Conservation (phyloP, 2,888 invertebrate species). For the Itoplectis maculator region DNA sequence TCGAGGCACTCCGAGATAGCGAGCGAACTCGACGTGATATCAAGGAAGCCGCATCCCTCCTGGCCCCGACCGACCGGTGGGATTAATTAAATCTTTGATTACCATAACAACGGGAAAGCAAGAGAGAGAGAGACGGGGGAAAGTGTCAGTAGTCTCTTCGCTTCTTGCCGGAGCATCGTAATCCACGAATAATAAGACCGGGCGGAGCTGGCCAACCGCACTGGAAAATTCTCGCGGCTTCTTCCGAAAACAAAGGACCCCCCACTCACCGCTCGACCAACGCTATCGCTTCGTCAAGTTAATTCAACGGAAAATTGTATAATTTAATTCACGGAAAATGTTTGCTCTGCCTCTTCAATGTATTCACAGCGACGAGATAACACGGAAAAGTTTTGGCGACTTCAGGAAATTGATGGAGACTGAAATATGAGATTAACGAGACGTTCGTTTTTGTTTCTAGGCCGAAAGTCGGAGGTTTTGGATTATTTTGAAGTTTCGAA, state of each 20-base stretch:
- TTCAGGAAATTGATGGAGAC: background rate
- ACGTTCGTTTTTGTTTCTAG: background rate
- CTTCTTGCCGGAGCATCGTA: slow-evolving; percentile 36
- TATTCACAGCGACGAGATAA: background rate
- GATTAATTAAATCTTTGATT: slow-evolving; percentile 70
- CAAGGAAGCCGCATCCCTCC: slow-evolving; percentile 49
- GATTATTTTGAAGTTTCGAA: too few species aligned
- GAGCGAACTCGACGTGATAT: slow-evolving; percentile 32
- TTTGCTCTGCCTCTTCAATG: background rate
- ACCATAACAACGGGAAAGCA: slow-evolving; percentile 60
- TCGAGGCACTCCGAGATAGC: slow-evolving; percentile 15
- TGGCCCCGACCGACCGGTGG: slow-evolving; percentile 8
- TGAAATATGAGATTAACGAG: background rate
- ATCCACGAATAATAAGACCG: slow-evolving; percentile 54
- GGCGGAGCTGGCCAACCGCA: background rate
- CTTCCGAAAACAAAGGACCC: slow-evolving; percentile 37
- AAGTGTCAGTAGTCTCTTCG: background rate
- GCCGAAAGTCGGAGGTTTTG: background rate
- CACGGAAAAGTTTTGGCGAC: background rate
- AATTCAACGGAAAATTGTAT: slow-evolving; percentile 12
- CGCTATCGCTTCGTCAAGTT: background rate
- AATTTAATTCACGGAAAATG: slow-evolving; percentile 30
- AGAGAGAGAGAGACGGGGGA: background rate
- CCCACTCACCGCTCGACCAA: too few species aligned
- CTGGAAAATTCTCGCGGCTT: slow-evolving; percentile 18